These are phyloP conservation scores for Rhinogobius similis DNA, from an alignment of 2,113 vertebrate genomes.

Conservation along the genomic window DNA sequence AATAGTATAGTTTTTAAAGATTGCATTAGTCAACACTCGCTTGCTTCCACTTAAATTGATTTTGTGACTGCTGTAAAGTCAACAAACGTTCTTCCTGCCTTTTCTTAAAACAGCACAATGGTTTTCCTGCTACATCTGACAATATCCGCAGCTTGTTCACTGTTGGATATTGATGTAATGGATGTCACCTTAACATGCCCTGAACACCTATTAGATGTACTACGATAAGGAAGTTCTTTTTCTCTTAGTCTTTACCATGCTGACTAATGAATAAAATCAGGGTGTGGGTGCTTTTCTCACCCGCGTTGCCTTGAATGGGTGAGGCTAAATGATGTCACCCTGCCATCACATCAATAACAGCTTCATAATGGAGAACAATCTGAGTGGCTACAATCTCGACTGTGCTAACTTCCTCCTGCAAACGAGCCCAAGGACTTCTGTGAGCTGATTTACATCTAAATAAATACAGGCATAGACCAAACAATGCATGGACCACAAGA, in stretches of 20 bases:
- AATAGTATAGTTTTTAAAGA: too few species aligned
- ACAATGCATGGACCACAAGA: constrained; percentile 86
- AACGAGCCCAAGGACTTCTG: constrained; percentile 81
- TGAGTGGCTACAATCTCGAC: constrained; percentile 79
- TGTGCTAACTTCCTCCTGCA: constrained; percentile 80
- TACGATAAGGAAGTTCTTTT: constrained; percentile 13
- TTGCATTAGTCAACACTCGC: too few species aligned
- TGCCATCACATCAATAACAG: constrained; percentile 57
- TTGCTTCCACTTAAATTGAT: not conserved
- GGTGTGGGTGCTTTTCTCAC: constrained; percentile 61
- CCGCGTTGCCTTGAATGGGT: constrained; percentile 39
- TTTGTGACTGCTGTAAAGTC: not conserved
- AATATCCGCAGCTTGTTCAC: not conserved
- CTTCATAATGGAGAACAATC: constrained; percentile 76
- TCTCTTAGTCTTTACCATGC: constrained; percentile 18
- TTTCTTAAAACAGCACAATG: constrained; percentile 6
- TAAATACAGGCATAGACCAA: constrained; percentile 86
- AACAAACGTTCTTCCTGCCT: constrained; percentile 8
- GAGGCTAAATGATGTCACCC: constrained; percentile 75
- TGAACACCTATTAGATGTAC: constrained; percentile 13
- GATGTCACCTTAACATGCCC: not conserved
- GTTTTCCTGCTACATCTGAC: constrained; percentile 2
- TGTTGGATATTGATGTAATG: not conserved
- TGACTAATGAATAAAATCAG: constrained; percentile 52
- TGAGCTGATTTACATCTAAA: constrained; percentile 91